These are phyloP conservation scores for Drosophila antonietae DNA, from an alignment of 2,888 invertebrate genomes.

Conservation along the genomic window DNA sequence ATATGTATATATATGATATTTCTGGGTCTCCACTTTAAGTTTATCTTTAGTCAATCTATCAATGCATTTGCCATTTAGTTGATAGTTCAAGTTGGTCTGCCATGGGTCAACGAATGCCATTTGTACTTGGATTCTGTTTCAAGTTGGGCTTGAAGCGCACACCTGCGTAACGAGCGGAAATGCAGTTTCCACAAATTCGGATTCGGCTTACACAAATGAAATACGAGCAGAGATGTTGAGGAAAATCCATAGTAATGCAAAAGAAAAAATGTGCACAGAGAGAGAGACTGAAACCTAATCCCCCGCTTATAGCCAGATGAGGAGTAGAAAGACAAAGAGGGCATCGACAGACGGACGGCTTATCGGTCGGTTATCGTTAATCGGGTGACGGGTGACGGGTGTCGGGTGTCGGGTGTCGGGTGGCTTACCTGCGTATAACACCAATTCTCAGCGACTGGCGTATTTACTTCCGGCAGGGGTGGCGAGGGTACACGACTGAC, in stretches of 20 bases:
- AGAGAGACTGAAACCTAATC: slow-evolving; percentile 57
- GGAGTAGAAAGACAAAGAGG: neutral
- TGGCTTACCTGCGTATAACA: slow-evolving; percentile 98
- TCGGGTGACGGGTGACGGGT: neutral
- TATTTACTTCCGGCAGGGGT: slow-evolving; percentile 96
- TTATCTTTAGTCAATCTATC: neutral
- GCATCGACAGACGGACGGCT: neutral
- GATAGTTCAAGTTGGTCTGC: neutral
- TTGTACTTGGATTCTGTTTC: slow-evolving; percentile 12
- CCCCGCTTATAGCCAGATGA: slow-evolving; percentile 2
- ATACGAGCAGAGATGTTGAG: slow-evolving; percentile 44
- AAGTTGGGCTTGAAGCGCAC: slow-evolving; percentile 12
- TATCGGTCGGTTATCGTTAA: neutral
- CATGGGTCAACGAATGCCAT: neutral
- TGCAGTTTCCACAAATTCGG: slow-evolving; percentile 60
- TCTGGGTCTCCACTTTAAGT: neutral
- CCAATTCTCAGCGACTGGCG: slow-evolving; percentile 99
- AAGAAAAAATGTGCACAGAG: slow-evolving; percentile 10
- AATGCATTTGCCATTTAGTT: neutral
- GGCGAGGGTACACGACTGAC: slow-evolving; percentile 98
- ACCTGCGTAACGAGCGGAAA: slow-evolving; percentile 62
- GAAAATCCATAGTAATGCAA: slow-evolving; percentile 72
- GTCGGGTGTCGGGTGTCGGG: neutral
- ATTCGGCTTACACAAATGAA: slow-evolving; percentile 58
- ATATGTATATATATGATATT: no score